A percentile compares a stretch with the other conserved stretches of the same genome.
Conservation (phyloP, 1,140 invertebrate species). For the Ceratina australensis region DNA sequence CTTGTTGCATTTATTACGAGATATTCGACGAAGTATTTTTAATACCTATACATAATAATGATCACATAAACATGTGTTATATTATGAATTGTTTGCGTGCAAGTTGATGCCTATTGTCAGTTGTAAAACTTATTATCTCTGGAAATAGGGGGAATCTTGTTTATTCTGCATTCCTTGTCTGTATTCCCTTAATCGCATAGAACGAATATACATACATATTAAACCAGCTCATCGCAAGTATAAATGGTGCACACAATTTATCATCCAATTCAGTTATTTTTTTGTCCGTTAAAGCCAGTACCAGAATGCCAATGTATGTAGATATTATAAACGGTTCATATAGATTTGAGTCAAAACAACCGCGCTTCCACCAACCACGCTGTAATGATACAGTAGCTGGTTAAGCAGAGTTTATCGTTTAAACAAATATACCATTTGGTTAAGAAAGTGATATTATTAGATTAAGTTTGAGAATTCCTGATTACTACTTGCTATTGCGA, state of each 20-base stretch:
- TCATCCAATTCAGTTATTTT: slow-evolving; percentile 26
- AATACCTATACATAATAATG: neutral
- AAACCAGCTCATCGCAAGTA: slow-evolving; percentile 16
- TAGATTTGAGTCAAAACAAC: slow-evolving; percentile 16
- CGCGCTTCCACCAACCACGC: neutral
- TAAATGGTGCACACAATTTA: slow-evolving; percentile 45
- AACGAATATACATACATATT: slow-evolving; percentile 4
- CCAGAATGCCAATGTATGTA: neutral
- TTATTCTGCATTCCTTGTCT: slow-evolving; percentile 30
- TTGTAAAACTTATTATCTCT: no score
- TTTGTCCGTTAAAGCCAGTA: neutral
- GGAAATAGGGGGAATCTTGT: slow-evolving; percentile 46
- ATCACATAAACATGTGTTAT: neutral
- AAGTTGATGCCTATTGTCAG: no score
- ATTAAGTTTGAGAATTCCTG: slow-evolving; percentile 7
- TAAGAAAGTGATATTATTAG: neutral
- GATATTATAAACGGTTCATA: neutral
- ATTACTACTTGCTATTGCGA: neutral
- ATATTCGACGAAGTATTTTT: neutral
- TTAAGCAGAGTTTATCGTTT: neutral
- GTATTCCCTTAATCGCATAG: slow-evolving; percentile 35
- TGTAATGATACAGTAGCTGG: neutral
- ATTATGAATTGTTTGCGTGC: no score
- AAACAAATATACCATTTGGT: slow-evolving; percentile 12
- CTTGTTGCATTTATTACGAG: neutral